Conservation (phyloP, 2,888 invertebrate species). For the Dorcus hopei region DNA sequence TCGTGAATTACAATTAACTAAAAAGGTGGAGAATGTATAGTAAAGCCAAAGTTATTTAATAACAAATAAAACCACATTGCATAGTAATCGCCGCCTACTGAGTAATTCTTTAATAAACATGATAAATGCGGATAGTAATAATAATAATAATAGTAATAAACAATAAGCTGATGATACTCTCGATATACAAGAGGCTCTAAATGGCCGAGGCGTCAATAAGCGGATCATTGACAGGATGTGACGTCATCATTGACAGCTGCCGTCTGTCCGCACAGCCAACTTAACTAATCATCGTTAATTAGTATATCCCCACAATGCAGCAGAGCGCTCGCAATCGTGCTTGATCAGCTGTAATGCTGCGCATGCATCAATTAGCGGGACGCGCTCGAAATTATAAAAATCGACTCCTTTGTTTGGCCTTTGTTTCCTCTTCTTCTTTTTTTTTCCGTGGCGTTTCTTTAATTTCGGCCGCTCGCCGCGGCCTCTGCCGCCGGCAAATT, state of each 20-base stretch:
- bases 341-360: not conserved
- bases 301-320: constrained; percentile 6
- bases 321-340: not conserved
- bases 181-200: constrained; percentile 1
- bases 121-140: not conserved
- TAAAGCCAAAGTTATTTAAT: no score
- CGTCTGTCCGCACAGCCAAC: constrained; percentile 25
- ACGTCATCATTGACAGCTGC: constrained; percentile 45
- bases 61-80: no score
- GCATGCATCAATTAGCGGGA: not conserved
- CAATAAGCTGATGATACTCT: constrained; percentile 2
- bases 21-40: no score
- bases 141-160: not conserved
- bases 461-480: no score
- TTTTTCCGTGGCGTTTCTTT: no score
- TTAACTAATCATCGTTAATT: constrained; percentile 18
- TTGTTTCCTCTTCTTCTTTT: no score
- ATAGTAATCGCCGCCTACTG: not conserved
- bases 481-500: not conserved
- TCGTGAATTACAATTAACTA: no score
- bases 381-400: not conserved
- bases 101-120: not conserved
- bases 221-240: constrained; percentile 45
- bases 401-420: not conserved
- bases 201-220: constrained; percentile 38